Percentiles rank a stretch among this genome's conserved stretches.
These are phyloP conservation scores for Nowickia ferox DNA, from an alignment of 2,888 invertebrate genomes.

Conservation along the genomic window DNA sequence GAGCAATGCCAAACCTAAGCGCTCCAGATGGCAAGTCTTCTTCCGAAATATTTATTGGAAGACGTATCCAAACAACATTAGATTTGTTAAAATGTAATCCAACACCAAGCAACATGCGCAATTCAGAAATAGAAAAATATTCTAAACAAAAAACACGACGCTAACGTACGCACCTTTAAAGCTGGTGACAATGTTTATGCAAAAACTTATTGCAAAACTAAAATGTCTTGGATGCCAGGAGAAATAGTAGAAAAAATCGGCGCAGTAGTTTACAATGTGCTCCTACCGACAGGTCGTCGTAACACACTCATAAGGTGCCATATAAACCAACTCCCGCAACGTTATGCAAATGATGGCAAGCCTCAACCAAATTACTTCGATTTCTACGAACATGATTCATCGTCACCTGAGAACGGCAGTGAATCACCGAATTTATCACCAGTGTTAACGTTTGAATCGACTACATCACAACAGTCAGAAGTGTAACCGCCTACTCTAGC, in stretches of 20 bases:
- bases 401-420: background rate
- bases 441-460: too few relatives aligned
- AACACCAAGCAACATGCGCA: background rate
- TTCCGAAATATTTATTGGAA: constrained; percentile 31
- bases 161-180: background rate
- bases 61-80: constrained; percentile 9
- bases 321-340: constrained; percentile 16
- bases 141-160: constrained; percentile 22
- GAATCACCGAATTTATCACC: background rate
- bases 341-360: background rate
- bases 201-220: constrained; percentile 6
- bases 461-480: too few relatives aligned
- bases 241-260: constrained; percentile 16
- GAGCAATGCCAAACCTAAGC: constrained; percentile 10
- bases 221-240: constrained; percentile 14
- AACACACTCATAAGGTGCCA: constrained; percentile 12
- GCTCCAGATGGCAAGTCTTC: constrained; percentile 14
- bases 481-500: background rate
- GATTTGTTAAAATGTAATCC: constrained; percentile 4
- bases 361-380: background rate
- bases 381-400: background rate
- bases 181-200: constrained; percentile 4
- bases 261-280: constrained; percentile 9
- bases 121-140: background rate
- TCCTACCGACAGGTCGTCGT: background rate